Evolutionary conservation across 2,888 invertebrate genomes (phyloP), one percentile per base, ranked within the genome.

Genomic region (Cylindroiulus punctatus): DNA sequence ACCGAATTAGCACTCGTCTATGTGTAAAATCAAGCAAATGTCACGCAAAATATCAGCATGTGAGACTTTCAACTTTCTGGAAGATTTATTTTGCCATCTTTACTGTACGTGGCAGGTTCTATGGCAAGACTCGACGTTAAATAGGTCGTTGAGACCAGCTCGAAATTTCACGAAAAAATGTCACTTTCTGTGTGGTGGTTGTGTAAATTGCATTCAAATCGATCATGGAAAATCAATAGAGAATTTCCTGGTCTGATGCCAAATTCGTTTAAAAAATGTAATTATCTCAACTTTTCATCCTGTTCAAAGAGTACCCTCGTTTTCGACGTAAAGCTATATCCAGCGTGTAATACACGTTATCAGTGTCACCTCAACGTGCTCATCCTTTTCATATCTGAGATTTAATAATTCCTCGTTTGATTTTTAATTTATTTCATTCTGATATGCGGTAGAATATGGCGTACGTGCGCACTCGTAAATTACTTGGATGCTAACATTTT

Each of bases 131-230:
- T 76, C 26, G 30, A 30, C 30, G 30, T 76, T 76, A 30, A 76
- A 76, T 76, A 76, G 30, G 76, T 30, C 76, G 30, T 30, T 17
- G 76, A 76, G 76, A 76, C 76, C 76, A 30, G 2, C 30, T 76
- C 76, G 76, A 30, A 76, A 76, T 76, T 76, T 76, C 26, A 3
- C 12, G 76, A 30, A 14, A 76, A 76, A 76, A 76, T 30, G 76
- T 76, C 76, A 76, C 76, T 76, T 30, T 30, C 30, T 76, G 76
- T 30, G 76, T 17, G 30, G 76, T 76, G 76, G 76, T 76, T 76
- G 30, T 76, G 76, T 76, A 76, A 76, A 76, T 30, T 76, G 76
- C 26, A 76, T 76, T 76, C 76, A 76, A 76, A 76, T 76, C 76
- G 76, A 76, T 76, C 76, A 76, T 30, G 30, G 17, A 76, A 76